A percentile compares a stretch with the other conserved stretches of the same genome.
Evolutionary conservation across 2,797 vertebrate genomes (phyloP).

Genomic region (Xiphophorus birchmanni): DNA sequence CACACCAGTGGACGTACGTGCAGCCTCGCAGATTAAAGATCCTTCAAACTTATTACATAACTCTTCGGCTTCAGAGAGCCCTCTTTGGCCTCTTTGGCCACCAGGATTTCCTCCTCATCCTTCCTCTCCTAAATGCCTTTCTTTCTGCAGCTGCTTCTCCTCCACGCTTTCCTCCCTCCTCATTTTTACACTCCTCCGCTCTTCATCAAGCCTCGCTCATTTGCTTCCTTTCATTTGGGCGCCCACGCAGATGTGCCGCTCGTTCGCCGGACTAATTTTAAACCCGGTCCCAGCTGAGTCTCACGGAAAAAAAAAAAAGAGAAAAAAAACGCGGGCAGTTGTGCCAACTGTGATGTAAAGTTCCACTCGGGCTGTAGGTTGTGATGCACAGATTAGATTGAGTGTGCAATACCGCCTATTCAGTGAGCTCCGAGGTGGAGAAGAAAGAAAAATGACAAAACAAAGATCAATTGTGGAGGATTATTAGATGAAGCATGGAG

Average conservation of each 20-base stretch:
- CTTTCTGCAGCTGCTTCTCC: constrained; percentile 27
- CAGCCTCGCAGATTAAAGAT: constrained; percentile 32
- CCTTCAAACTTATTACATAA: constrained; percentile 71
- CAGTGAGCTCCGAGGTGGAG: constrained; percentile 45
- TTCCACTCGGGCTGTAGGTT: constrained; percentile 28
- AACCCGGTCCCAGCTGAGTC: neutral
- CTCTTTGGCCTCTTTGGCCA: constrained; percentile 48
- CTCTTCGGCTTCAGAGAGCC: constrained; percentile 70
- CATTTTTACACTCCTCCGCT: constrained; percentile 33
- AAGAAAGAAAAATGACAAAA: constrained; percentile 35
- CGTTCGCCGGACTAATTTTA: constrained; percentile 8
- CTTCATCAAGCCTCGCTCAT: constrained; percentile 32
- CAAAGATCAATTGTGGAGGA: constrained; percentile 39
- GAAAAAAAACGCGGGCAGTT: neutral
- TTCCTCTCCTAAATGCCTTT: constrained; percentile 16
- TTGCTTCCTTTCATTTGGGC: constrained; percentile 30
- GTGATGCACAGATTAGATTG: constrained; percentile 55
- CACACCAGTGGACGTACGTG: constrained; percentile 6
- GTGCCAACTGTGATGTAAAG: constrained; percentile 23
- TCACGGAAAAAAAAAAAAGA: constrained; percentile 1
- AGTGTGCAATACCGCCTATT: constrained; percentile 41
- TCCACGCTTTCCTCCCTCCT: constrained; percentile 18
- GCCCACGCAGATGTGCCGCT: constrained; percentile 24
- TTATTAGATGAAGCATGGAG: constrained; percentile 59
- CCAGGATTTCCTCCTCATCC: constrained; percentile 59